Percentiles rank a stretch among this genome's conserved stretches.
Conservation (phyloP, 2,888 invertebrate genomes). For the Habrosyne pyritoides region DNA sequence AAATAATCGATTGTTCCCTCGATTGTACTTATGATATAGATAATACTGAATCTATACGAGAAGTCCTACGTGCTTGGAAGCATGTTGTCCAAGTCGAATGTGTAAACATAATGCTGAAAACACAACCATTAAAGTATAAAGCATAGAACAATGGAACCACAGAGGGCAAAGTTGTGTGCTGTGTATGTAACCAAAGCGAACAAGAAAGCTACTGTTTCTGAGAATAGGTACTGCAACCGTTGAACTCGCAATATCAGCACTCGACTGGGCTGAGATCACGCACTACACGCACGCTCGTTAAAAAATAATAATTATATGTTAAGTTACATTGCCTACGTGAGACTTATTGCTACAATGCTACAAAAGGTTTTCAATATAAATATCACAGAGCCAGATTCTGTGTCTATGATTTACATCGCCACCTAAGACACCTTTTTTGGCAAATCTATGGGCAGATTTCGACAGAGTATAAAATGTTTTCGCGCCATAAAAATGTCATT, state of each 20-base stretch:
- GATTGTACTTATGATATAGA: slow-evolving; percentile 8
- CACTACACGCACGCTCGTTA: slow-evolving; percentile 32
- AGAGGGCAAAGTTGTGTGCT: slow-evolving; percentile 33
- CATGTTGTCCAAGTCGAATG: slow-evolving; percentile 48
- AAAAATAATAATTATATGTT: slow-evolving; percentile 38
- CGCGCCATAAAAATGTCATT: no score
- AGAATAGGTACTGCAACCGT: slow-evolving; percentile 50
- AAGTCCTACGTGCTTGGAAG: slow-evolving; percentile 53
- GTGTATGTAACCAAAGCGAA: slow-evolving; percentile 29
- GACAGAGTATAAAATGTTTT: no score
- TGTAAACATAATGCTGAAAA: slow-evolving; percentile 41
- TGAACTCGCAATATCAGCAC: slow-evolving; percentile 33
- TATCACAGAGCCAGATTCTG: no score
- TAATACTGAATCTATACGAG: slow-evolving; percentile 20
- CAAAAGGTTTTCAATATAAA: background rate
- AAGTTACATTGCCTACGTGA: slow-evolving; percentile 27
- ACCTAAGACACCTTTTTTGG: background rate
- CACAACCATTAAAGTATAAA: slow-evolving; percentile 35
- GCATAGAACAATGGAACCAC: slow-evolving; percentile 58
- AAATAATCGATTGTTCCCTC: background rate
- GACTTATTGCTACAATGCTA: slow-evolving; percentile 11
- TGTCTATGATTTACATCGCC: background rate
- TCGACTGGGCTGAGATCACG: slow-evolving; percentile 32
- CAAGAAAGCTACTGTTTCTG: slow-evolving; percentile 71
- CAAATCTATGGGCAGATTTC: background rate